Evolutionary conservation across 2,113 vertebrate species (phyloP).

Genomic region (Dinomys branickii): DNA sequence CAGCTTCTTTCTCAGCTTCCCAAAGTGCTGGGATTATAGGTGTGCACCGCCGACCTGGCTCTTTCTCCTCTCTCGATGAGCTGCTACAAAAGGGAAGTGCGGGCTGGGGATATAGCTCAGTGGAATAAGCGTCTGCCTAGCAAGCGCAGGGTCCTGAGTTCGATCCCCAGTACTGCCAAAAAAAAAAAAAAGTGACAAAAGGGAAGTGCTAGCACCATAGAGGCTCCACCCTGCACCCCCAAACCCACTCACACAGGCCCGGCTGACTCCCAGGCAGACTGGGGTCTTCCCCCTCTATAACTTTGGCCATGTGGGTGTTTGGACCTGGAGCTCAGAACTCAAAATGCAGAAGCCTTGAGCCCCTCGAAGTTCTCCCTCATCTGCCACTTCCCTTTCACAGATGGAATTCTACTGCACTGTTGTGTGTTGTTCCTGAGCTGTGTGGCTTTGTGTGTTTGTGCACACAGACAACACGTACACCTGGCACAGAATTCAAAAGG

Average conservation of each 20-base stretch:
- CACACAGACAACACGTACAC: background rate
- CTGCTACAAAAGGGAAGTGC: background rate
- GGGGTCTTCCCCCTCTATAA: background rate
- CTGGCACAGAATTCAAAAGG: background rate
- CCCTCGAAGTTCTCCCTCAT: background rate
- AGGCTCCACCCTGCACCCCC: background rate
- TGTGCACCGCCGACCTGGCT: background rate
- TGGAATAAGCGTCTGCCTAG: too few species aligned
- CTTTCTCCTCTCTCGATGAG: background rate
- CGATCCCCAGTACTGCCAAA: too few species aligned
- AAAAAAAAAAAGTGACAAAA: too few species aligned
- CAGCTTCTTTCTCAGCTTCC: background rate
- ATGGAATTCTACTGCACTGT: too few species aligned
- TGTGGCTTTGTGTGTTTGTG: background rate
- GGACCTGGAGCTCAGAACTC: background rate
- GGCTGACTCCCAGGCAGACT: too few species aligned
- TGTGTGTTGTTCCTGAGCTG: background rate
- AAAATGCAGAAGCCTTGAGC: background rate
- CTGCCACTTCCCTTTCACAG: background rate
- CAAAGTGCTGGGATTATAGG: background rate
- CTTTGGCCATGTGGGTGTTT: background rate
- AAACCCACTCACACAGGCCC: background rate
- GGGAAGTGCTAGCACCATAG: background rate
- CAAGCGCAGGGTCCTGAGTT: too few species aligned
- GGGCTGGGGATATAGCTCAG: too few species aligned